Conservation (phyloP, 1,140 invertebrate species). For the Wiebesia pumilae region DNA sequence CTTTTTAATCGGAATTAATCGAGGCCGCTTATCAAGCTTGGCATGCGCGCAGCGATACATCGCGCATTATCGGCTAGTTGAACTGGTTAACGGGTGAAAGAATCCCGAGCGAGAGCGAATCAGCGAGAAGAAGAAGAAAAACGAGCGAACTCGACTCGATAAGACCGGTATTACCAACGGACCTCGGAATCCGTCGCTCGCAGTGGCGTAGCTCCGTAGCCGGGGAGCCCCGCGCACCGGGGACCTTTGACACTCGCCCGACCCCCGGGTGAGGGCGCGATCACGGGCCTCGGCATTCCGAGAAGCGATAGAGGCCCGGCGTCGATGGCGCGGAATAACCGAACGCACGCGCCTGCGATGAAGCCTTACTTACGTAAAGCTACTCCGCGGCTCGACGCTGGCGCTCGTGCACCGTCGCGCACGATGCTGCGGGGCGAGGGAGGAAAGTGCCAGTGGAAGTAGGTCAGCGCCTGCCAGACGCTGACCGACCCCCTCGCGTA, state of each 20-base stretch:
- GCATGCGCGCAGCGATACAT: conserved; percentile 7
- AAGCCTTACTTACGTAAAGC: no score
- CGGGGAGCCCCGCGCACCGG: neutral
- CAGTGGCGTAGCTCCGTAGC: neutral
- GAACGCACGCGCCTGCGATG: conserved; percentile 16
- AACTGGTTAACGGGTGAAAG: conserved; percentile 53
- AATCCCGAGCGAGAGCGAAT: conserved; percentile 30
- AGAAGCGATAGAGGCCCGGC: neutral
- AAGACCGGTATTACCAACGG: neutral
- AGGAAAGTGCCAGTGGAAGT: neutral
- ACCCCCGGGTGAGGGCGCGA: no score
- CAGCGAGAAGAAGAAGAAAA: neutral
- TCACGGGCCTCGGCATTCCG: no score
- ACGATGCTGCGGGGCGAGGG: neutral
- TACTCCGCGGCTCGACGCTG: no score
- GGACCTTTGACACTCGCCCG: neutral
- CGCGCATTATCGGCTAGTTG: conserved; percentile 53
- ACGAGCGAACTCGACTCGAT: neutral
- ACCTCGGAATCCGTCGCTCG: neutral
- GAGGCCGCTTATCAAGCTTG: conserved; percentile 12
- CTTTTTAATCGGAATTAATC: conserved; percentile 9
- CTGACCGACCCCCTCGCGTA: conserved; percentile 46
- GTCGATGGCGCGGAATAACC: neutral
- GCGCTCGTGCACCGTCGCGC: no score
- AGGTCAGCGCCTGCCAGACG: conserved; percentile 38